Evolutionary conservation across 2,797 vertebrate genomes (phyloP).

Genomic region (Serranus cabrilla): DNA sequence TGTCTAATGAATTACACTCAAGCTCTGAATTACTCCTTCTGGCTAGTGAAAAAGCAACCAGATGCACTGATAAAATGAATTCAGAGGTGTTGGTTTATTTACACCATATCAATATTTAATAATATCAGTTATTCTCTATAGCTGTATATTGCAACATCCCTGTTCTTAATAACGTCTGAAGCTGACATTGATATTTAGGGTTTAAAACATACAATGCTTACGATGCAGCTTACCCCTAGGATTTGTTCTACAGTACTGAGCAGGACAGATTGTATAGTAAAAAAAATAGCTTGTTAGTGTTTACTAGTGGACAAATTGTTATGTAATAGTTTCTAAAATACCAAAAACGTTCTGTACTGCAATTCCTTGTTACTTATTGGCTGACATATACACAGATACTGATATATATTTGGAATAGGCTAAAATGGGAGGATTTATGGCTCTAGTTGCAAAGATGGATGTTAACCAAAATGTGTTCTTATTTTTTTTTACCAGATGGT

Average conservation of each 20-base stretch:
- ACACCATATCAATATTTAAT: too few species aligned
- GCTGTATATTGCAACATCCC: too few species aligned
- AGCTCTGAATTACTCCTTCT: too few species aligned
- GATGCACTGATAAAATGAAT: too few species aligned
- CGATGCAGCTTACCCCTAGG: not conserved
- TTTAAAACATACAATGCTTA: not conserved
- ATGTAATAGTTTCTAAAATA: not conserved
- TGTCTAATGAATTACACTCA: too few species aligned
- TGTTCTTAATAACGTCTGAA: too few species aligned
- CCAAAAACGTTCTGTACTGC: not conserved
- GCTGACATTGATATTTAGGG: not conserved
- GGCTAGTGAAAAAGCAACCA: too few species aligned
- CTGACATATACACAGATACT: not conserved
- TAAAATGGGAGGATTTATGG: not conserved
- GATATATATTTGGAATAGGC: not conserved
- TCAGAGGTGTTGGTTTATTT: too few species aligned
- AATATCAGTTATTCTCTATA: too few species aligned
- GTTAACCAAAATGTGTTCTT: conserved; percentile 21
- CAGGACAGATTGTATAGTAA: not conserved
- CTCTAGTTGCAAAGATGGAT: not conserved
- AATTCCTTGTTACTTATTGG: not conserved
- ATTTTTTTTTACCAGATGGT: conserved; percentile 87
- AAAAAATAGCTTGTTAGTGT: not conserved
- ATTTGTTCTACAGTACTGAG: not conserved
- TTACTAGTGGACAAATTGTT: too few species aligned